Conservation (phyloP, 2,113 vertebrate species). For the Hemibagrus wyckioides region DNA sequence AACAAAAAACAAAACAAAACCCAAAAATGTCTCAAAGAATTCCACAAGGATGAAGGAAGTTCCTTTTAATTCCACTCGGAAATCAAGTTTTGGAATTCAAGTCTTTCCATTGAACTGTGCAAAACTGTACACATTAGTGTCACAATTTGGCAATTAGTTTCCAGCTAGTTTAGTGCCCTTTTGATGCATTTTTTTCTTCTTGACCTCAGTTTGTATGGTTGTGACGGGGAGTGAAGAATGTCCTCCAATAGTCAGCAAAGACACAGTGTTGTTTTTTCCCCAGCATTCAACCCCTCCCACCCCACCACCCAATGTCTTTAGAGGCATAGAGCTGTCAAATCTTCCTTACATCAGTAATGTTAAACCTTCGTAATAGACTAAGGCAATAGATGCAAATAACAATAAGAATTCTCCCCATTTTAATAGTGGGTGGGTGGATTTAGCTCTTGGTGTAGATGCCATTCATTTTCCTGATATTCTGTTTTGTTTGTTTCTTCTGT, state of each 20-base stretch:
- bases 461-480: slow-evolving; percentile 39
- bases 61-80: slow-evolving; percentile 55
- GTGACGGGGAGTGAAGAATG: slow-evolving; percentile 49
- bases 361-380: slow-evolving; percentile 60
- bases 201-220: slow-evolving; percentile 46
- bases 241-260: slow-evolving; percentile 56
- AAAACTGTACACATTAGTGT: slow-evolving; percentile 58
- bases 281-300: slow-evolving; percentile 14
- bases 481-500: background rate
- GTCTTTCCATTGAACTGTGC: slow-evolving; percentile 53
- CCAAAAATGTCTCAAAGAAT: slow-evolving; percentile 52
- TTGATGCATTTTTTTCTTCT: slow-evolving; percentile 34
- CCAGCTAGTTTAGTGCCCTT: slow-evolving; percentile 34
- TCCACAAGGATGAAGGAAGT: slow-evolving; percentile 55
- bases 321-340: slow-evolving; percentile 58
- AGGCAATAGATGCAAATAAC: slow-evolving; percentile 65
- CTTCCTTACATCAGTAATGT: slow-evolving; percentile 59
- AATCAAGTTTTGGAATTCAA: slow-evolving; percentile 50
- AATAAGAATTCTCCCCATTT: slow-evolving; percentile 54
- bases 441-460: slow-evolving; percentile 35
- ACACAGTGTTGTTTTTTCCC: slow-evolving; percentile 62
- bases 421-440: slow-evolving; percentile 48
- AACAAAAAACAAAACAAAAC: slow-evolving; percentile 18
- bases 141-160: slow-evolving; percentile 54
- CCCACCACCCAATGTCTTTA: slow-evolving; percentile 35